Evolutionary conservation across 2,888 invertebrate species (phyloP).

Genomic region (Proisotoma minuta): DNA sequence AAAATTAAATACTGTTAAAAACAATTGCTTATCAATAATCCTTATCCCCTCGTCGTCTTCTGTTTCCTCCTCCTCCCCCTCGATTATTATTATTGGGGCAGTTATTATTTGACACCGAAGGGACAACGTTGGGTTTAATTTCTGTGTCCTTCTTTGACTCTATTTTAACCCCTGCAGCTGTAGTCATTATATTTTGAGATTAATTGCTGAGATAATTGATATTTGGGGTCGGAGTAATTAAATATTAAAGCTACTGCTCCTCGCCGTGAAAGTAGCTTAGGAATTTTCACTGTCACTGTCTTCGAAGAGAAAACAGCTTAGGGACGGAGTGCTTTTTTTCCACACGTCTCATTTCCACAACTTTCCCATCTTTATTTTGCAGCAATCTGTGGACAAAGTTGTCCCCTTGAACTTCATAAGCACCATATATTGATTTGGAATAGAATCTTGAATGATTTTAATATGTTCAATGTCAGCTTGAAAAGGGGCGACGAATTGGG

Average conservation of each 20-base stretch:
- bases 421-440: constrained; percentile 96
- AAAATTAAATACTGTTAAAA: too few species aligned
- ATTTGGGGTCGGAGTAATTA: too few species aligned
- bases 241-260: too few species aligned
- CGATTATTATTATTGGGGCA: constrained; percentile 14
- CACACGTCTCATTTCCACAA: constrained; percentile 76
- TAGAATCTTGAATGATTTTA: constrained; percentile 78
- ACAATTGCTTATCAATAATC: neutral
- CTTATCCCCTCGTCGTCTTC: neutral
- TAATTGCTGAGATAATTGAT: too few species aligned
- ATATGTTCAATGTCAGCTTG: constrained; percentile 83
- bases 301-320: too few species aligned
- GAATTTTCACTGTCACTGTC: too few species aligned
- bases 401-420: constrained; percentile 86
- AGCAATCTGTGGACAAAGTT: constrained; percentile 93
- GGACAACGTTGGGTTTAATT: neutral
- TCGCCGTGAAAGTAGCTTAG: too few species aligned
- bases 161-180: constrained; percentile 20
- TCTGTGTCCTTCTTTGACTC: constrained; percentile 33
- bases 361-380: constrained; percentile 96
- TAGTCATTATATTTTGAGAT: too few species aligned
- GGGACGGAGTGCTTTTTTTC: too few species aligned
- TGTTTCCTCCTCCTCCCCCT: constrained; percentile 11
- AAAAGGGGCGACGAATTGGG: constrained; percentile 91
- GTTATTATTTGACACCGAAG: neutral